Evolutionary conservation across 2,113 vertebrate species (phyloP).

Genomic region (Notarius lentiginosus): DNA sequence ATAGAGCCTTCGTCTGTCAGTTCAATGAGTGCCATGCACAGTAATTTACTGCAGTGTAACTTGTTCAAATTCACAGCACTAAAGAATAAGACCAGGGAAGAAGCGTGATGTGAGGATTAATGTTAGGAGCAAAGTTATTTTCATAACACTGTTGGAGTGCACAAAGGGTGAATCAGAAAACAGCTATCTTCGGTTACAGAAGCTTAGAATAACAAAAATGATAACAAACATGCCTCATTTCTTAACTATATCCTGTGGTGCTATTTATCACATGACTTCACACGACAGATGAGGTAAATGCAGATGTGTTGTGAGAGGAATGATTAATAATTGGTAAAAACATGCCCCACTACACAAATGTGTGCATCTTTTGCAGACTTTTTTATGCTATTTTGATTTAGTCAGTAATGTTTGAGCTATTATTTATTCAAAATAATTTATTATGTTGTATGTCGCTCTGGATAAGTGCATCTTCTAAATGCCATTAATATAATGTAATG

Average conservation of each 20-base stretch:
- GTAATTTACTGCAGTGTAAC: conserved; percentile 6
- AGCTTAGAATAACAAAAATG: background rate
- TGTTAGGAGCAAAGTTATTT: background rate
- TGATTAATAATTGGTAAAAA: background rate
- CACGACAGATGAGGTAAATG: background rate
- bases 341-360: background rate
- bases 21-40: background rate
- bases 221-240: background rate
- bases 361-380: background rate
- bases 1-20: background rate
- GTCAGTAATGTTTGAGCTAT: background rate
- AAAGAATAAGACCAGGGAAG: background rate
- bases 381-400: background rate
- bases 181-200: background rate
- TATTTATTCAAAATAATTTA: background rate
- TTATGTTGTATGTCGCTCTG: no score
- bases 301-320: background rate
- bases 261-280: background rate
- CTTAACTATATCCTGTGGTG: background rate
- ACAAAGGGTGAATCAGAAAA: background rate
- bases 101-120: background rate
- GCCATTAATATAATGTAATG: no score
- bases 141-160: background rate
- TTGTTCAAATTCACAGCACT: conserved; percentile 3
- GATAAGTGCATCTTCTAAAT: no score